Conservation (phyloP, 2,113 vertebrate species). For the Chaetops frenatus region DNA sequence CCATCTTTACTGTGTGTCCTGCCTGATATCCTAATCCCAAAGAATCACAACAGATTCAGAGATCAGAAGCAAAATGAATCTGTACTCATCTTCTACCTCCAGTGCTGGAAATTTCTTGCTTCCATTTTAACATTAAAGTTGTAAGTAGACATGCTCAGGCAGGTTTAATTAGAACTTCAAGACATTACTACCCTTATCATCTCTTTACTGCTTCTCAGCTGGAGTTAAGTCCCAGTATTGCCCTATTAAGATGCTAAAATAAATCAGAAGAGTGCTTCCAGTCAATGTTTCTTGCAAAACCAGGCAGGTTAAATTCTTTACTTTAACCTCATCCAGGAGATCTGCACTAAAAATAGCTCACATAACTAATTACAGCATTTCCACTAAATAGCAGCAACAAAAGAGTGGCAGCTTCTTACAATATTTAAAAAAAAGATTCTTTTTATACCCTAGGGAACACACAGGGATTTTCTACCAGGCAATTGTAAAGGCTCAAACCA, state of each 20-base stretch:
- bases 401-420: neutral
- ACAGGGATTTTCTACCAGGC: neutral
- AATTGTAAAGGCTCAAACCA: neutral
- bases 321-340: neutral
- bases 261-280: neutral
- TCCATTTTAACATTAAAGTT: neutral
- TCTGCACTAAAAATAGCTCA: neutral
- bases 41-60: constrained; percentile 15
- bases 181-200: neutral
- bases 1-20: neutral
- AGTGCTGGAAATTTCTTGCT: neutral
- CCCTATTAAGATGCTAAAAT: neutral
- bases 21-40: neutral
- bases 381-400: neutral
- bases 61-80: neutral
- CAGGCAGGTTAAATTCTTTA: neutral
- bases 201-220: neutral
- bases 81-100: neutral
- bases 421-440: neutral
- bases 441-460: neutral
- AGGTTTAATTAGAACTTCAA: constrained; percentile 39
- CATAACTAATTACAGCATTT: neutral
- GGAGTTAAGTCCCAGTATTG: neutral
- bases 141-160: neutral
- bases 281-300: neutral